phyloP scores from a whole-genome alignment of 2,113 vertebrate species.

The Lethenteron camtschaticum region DNA sequence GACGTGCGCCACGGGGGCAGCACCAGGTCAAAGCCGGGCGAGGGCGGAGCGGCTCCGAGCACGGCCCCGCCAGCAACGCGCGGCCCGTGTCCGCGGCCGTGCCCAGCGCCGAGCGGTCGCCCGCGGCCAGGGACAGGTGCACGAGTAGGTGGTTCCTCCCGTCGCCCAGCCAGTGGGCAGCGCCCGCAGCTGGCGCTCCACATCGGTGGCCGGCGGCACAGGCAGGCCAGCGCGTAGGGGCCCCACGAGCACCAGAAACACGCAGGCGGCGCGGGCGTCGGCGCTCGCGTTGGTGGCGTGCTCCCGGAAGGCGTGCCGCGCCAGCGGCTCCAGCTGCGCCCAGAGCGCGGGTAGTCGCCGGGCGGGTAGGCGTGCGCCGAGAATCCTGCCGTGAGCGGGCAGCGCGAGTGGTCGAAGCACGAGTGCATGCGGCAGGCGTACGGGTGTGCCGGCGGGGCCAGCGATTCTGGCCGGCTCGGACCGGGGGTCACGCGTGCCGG shows the following conservation, averaged over 20 bases:
- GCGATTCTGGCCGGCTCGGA: constrained; percentile 13
- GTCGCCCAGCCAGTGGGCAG: constrained; percentile 80
- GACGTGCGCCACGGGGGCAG: constrained; percentile 72
- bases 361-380: constrained; percentile 76
- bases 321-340: too few relatives aligned
- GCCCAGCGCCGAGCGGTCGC: constrained; percentile 61
- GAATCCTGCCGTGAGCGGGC: constrained; percentile 80
- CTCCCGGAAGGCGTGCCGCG: too few relatives aligned
- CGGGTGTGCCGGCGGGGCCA: constrained; percentile 45
- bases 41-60: constrained; percentile 65
- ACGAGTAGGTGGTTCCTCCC: constrained; percentile 85
- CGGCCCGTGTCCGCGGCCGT: constrained; percentile 61
- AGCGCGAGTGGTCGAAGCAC: constrained; percentile 89
- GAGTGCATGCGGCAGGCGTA: constrained; percentile 55
- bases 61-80: constrained; percentile 76
- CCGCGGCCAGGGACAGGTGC: constrained; percentile 51
- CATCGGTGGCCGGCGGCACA: constrained; percentile 24
- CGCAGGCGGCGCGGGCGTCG: too few relatives aligned
- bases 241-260: too few relatives aligned
- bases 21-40: constrained; percentile 73
- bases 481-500: constrained; percentile 75
- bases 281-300: too few relatives aligned
- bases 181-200: constrained; percentile 66
- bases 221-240: too few relatives aligned
- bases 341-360: too few relatives aligned